These are phyloP conservation scores for Heteromurus nitidus DNA, from an alignment of 2,888 invertebrate species.

Conservation along the genomic window DNA sequence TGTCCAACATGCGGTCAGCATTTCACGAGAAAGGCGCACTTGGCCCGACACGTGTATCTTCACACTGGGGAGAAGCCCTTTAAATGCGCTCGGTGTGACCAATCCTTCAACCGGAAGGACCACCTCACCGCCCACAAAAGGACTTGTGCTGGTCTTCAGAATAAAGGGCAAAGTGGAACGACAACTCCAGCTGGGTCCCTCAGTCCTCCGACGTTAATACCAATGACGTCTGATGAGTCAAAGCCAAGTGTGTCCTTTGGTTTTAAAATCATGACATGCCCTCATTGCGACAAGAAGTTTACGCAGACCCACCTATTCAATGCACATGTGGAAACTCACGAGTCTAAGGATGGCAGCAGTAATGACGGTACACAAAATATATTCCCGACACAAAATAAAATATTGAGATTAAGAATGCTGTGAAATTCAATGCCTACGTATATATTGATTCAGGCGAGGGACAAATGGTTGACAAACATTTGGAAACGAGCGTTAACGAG, in stretches of 20 bases:
- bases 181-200: too few relatives aligned
- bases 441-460: constrained; percentile 56
- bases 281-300: constrained; percentile 49
- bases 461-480: constrained; percentile 38
- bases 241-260: constrained; percentile 8
- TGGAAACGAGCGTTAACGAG: background rate
- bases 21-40: constrained; percentile 57
- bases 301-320: constrained; percentile 42
- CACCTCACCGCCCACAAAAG: constrained; percentile 36
- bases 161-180: too few relatives aligned
- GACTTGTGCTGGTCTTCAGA: constrained; percentile 41
- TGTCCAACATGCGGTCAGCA: constrained; percentile 43
- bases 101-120: constrained; percentile 52
- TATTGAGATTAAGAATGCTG: constrained; percentile 44
- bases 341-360: background rate
- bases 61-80: constrained; percentile 61
- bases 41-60: constrained; percentile 52
- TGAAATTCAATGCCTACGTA: constrained; percentile 56
- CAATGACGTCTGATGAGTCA: background rate
- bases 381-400: constrained; percentile 36
- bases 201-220: too few relatives aligned
- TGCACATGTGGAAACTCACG: constrained; percentile 34
- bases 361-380: constrained; percentile 21
- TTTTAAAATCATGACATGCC: constrained; percentile 53
- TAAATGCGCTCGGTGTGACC: constrained; percentile 33